Conservation (phyloP, 2,888 invertebrate genomes). For the Chironomus riparius region DNA sequence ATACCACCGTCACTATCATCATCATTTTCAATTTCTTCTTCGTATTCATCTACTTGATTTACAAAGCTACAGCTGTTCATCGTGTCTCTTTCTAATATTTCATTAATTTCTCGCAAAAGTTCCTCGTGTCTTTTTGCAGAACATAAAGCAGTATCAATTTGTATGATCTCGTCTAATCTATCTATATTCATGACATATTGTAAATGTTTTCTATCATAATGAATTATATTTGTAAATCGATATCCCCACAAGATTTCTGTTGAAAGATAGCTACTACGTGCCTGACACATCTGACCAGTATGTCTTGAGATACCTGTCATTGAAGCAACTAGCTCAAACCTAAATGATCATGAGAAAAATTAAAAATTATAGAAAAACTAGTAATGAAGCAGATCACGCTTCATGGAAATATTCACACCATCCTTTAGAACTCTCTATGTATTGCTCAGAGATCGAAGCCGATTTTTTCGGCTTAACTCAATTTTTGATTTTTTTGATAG, state of each 20-base stretch:
- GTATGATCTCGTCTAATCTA: conserved; percentile 39
- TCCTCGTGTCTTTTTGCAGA: conserved; percentile 60
- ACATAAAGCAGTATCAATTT: conserved; percentile 61
- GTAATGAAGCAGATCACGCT: no score
- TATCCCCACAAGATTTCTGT: conserved; percentile 79
- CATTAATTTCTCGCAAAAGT: conserved; percentile 34
- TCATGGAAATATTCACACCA: no score
- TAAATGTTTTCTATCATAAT: conserved; percentile 48
- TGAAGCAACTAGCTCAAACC: conserved; percentile 73
- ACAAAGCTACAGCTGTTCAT: neutral
- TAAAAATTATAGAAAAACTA: no score
- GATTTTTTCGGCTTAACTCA: no score
- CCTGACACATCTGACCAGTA: conserved; percentile 64
- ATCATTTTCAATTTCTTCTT: neutral
- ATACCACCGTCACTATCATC: neutral
- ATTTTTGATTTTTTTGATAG: no score
- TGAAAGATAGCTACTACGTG: conserved; percentile 67
- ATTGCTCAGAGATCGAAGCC: no score
- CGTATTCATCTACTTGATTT: neutral
- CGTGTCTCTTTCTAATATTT: neutral
- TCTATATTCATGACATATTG: conserved; percentile 45
- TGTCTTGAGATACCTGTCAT: conserved; percentile 72
- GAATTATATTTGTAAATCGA: conserved; percentile 61
- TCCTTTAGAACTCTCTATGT: no score
- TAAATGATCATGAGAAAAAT: conserved; percentile 33